Conservation (phyloP, 2,797 vertebrate genomes). For the Chelon labrosus region DNA sequence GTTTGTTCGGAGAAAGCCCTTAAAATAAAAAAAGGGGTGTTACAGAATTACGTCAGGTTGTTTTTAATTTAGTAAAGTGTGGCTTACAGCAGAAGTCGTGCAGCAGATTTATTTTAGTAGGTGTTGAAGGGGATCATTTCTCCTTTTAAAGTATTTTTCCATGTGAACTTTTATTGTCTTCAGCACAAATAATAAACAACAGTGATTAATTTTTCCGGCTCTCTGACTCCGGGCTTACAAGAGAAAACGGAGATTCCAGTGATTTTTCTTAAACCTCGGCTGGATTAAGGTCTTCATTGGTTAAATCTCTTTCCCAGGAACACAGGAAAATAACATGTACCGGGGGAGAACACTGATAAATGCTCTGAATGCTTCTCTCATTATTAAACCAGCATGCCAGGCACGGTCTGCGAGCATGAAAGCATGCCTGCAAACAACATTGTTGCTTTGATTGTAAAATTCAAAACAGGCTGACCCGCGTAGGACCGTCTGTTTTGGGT, state of each 20-base stretch:
- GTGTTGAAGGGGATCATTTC: constrained; percentile 2
- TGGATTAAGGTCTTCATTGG: constrained; percentile 73
- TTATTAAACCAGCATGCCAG: constrained; percentile 60
- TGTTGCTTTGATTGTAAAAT: constrained; percentile 44
- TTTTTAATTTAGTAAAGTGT: constrained; percentile 4
- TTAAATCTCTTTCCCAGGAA: constrained; percentile 75
- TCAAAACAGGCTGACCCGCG: not conserved
- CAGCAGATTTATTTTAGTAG: constrained; percentile 1
- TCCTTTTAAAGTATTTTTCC: constrained; percentile 10
- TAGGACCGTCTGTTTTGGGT: constrained; percentile 2
- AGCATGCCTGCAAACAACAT: constrained; percentile 20
- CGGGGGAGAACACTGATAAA: constrained; percentile 52
- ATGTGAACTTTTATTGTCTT: constrained; percentile 17
- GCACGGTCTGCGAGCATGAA: constrained; percentile 34
- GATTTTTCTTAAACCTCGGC: constrained; percentile 65
- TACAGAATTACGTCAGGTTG: not conserved
- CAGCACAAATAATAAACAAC: constrained; percentile 23
- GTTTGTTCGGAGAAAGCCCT: constrained; percentile 3
- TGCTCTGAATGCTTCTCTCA: constrained; percentile 72
- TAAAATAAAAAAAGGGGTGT: not conserved
- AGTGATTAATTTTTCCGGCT: constrained; percentile 37
- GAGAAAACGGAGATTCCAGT: constrained; percentile 38
- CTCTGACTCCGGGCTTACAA: constrained; percentile 32
- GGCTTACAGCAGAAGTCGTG: not conserved
- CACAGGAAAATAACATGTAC: constrained; percentile 53